These are phyloP conservation scores for Rhinichthys klamathensis DNA, from an alignment of 2,113 vertebrate genomes.

Conservation along the genomic window DNA sequence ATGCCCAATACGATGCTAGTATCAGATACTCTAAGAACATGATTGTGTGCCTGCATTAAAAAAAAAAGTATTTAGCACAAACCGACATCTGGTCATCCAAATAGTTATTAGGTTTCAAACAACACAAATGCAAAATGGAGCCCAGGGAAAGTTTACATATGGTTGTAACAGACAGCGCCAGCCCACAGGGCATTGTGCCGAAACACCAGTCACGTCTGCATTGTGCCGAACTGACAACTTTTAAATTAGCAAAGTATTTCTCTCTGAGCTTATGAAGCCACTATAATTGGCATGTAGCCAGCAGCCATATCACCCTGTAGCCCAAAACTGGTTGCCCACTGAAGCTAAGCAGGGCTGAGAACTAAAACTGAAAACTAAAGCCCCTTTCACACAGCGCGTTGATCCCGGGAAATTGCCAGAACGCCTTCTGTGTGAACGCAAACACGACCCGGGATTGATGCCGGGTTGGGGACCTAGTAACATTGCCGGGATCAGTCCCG, in stretches of 20 bases:
- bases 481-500: too few species aligned
- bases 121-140: not conserved
- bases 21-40: not conserved
- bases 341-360: too few species aligned
- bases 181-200: not conserved
- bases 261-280: slow-evolving; percentile 33
- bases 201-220: not conserved
- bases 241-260: not conserved
- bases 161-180: not conserved
- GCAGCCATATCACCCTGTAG: too few species aligned
- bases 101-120: slow-evolving; percentile 1
- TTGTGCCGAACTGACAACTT: slow-evolving; percentile 18
- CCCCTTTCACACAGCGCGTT: too few species aligned
- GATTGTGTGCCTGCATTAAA: not conserved
- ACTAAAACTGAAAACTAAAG: too few species aligned
- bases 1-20: not conserved
- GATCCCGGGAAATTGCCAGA: too few species aligned
- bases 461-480: too few species aligned
- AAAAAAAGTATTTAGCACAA: not conserved
- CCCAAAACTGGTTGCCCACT: too few species aligned
- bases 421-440: too few species aligned
- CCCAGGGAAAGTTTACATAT: not conserved
- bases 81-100: not conserved
- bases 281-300: slow-evolving; percentile 28
- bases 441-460: too few species aligned